Evolutionary conservation across 2,797 vertebrate genomes (phyloP), one percentile per base, ranked within the genome.

Genomic region (Myripristis murdjan): DNA sequence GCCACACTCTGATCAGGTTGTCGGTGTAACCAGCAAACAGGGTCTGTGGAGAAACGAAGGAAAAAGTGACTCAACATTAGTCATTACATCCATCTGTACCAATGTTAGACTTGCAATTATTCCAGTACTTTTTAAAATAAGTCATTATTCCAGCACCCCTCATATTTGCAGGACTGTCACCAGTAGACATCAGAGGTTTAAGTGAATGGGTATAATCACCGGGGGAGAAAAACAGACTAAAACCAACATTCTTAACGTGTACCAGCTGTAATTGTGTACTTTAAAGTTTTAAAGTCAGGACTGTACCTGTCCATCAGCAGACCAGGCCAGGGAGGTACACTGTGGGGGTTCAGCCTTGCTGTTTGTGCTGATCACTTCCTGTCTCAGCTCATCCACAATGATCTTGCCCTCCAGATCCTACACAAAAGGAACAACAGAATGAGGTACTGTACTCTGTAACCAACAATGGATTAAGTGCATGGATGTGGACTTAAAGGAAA

Each of bases 1-100:
- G 97, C 97, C 97, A 99, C 89, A 99, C 98, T 79, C 97, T 94
- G 87, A 99, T 98, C 88, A 98, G 91, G 95, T 97, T 98, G 85
- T 99, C 98, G 0, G 97, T 99, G 94, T 99, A 99, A 78, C 98
- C 97, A 47, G 97, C 97, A 61, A 99, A 99, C 52, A 99, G 95
- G 5, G 97, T 98, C 97, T 99, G 91, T 1, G 68, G 74, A 67
- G 4, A 82, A 60, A 70, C 0, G 31, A 14, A 16, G 31, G 55
- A 11, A 4, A 70, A 5, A 43, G 5, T 26, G 11, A 6, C 28
- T 63, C 22, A 67, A 48, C 1, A 33, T 9, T 4, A 3, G 12
- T 31, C 7, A 31, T 0, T 28, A 39, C 3, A 4, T 0, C 23
- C 11, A 10, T 20, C 31, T 5, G 28, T 31, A 31, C 31, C 28